phyloP scores from a whole-genome alignment of 2,113 vertebrate genomes.

The Pavo muticus region DNA sequence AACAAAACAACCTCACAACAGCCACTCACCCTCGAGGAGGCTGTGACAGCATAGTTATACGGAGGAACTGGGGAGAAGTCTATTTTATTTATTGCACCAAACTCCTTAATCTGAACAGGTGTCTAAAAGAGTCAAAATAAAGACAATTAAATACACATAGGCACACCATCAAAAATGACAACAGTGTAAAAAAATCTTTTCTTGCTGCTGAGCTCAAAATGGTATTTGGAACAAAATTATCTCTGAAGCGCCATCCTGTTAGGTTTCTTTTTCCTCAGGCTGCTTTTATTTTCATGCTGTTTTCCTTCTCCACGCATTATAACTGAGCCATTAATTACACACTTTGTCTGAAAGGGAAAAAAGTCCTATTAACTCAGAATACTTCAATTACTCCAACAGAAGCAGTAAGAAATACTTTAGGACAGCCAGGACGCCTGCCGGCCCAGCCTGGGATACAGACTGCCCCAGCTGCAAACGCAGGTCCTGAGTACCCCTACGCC shows the following conservation, averaged over 20 bases:
- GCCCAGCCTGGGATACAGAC: accelerated
- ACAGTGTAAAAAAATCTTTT: accelerated
- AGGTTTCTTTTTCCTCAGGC: not conserved
- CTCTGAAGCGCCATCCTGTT: accelerated
- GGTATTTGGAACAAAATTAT: accelerated
- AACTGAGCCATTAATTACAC: accelerated
- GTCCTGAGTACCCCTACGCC: not conserved
- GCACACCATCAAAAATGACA: accelerated
- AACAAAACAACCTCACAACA: accelerated
- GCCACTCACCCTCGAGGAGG: slow-evolving; percentile 91
- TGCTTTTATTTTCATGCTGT: accelerated
- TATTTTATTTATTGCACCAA: slow-evolving; percentile 90
- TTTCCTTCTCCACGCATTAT: accelerated
- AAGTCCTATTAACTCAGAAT: accelerated
- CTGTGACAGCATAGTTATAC: slow-evolving; percentile 92
- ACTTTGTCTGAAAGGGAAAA: not conserved
- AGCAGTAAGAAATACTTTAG: accelerated
- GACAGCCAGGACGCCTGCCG: accelerated
- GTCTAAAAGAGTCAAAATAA: slow-evolving; percentile 73
- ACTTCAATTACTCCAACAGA: accelerated
- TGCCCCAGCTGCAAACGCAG: too few relatives aligned
- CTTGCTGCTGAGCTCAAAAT: accelerated
- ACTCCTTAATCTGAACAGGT: slow-evolving; percentile 96
- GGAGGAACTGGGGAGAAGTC: slow-evolving; percentile 90
- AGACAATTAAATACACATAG: not conserved